A percentile compares a stretch with the other conserved stretches of the same genome.
These are phyloP conservation scores for Cirrhinus mrigala DNA, from an alignment of 2,797 vertebrate genomes.

Conservation along the genomic window DNA sequence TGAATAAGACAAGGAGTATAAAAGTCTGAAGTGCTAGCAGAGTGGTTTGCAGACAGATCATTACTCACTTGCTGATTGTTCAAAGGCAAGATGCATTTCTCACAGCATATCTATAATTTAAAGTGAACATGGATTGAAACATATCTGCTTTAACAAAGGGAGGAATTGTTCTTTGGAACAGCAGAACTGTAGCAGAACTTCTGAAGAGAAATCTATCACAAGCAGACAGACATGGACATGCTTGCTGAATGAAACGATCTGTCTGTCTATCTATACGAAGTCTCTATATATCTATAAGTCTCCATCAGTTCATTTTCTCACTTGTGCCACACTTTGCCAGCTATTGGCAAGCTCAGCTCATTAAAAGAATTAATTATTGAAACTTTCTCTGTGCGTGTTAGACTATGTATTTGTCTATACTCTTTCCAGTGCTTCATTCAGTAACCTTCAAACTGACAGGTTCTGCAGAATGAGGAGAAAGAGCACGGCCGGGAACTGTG, in stretches of 20 bases:
- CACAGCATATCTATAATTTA: slow-evolving; percentile 32
- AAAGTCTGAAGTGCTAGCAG: background rate
- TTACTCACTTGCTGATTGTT: slow-evolving; percentile 33
- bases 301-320: background rate
- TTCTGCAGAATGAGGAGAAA: slow-evolving; percentile 39
- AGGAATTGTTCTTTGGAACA: slow-evolving; percentile 46
- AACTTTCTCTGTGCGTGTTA: slow-evolving; percentile 9
- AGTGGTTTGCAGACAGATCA: slow-evolving; percentile 26
- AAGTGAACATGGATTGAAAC: slow-evolving; percentile 47
- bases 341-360: slow-evolving; percentile 35
- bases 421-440: slow-evolving; percentile 15
- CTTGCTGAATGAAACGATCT: slow-evolving; percentile 24
- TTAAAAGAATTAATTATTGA: slow-evolving; percentile 36
- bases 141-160: slow-evolving; percentile 50
- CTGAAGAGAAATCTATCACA: slow-evolving; percentile 32
- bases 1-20: slow-evolving; percentile 2
- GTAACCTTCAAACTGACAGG: slow-evolving; percentile 42
- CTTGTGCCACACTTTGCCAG: slow-evolving; percentile 4
- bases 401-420: slow-evolving; percentile 21
- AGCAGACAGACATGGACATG: slow-evolving; percentile 41
- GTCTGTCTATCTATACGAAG: background rate
- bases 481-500: background rate
- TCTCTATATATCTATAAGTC: background rate
- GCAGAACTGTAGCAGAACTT: slow-evolving; percentile 4
- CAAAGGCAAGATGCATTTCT: slow-evolving; percentile 18